A percentile compares a stretch with the other conserved stretches of the same genome.
Conservation (phyloP, 2,797 vertebrate genomes). For the Chiloscyllium punctatum region DNA sequence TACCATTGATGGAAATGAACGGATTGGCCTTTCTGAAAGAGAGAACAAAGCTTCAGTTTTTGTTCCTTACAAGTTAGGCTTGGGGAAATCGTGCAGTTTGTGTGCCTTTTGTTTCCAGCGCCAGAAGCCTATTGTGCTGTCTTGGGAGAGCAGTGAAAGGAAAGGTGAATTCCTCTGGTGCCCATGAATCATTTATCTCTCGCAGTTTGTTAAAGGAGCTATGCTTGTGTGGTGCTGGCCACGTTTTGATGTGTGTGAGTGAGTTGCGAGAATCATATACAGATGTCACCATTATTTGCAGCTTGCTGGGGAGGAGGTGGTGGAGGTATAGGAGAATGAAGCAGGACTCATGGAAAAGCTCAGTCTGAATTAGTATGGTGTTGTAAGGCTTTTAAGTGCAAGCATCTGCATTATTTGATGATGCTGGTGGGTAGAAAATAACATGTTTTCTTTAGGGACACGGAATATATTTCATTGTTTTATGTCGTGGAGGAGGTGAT, state of each 20-base stretch:
- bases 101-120: background rate
- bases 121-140: background rate
- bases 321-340: background rate
- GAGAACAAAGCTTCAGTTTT: background rate
- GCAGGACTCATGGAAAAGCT: background rate
- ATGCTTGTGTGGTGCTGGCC: background rate
- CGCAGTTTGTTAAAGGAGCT: background rate
- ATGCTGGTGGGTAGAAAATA: background rate
- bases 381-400: background rate
- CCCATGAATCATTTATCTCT: background rate
- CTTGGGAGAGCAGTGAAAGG: background rate
- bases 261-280: background rate
- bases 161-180: background rate
- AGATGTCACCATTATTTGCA: background rate
- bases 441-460: background rate
- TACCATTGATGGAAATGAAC: background rate
- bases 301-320: background rate
- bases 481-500: background rate
- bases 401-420: background rate
- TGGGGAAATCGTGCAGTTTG: background rate
- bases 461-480: background rate
- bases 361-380: background rate
- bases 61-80: background rate
- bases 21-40: background rate
- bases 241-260: background rate